Evolutionary conservation across 2,113 vertebrate genomes (phyloP), one percentile per base, ranked within the genome.

Genomic region (Oxyura jamaicensis): DNA sequence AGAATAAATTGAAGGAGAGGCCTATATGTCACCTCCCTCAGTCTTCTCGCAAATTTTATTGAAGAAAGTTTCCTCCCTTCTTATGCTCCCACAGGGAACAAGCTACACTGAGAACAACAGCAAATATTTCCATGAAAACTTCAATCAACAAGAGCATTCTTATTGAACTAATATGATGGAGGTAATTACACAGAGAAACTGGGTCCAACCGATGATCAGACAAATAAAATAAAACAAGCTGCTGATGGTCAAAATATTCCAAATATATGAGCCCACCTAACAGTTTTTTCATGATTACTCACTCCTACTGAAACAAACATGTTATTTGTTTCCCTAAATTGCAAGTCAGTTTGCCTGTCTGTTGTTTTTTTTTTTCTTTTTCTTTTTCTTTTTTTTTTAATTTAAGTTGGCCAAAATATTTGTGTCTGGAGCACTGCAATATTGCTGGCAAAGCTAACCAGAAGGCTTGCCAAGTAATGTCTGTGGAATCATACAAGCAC

Each of bases 1-100:
- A 94, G 62, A 73, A 81, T 23, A 71, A 8, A 41, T 21, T 22
- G 17, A 77, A 83, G 44, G 18, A 1, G 31, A 95, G 26, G 19
- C 5, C 0, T 0, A 19, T 2, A 1, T 2, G 17, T 48, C 10
- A 66, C 4, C 9, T 83, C 16, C 25, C 46, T 74, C 55, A 71
- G 21, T 6, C 19, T 18, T 74, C 44, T 80, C 8, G 3, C 11
- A 39, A 48, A 13, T 13, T 50, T 75, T 66, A 22, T 44, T 42
- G 12, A 65, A 11, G 72, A 74, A 83, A 69, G 33, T 33, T 81
- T 6, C 50, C 84, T 73, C n/a, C 14, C 10, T 83, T 77, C 52
- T 77, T 42, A 73, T 18, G 19, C 2, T 11, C 12, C 20, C 11
- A 22, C 35, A 84, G 46, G 23, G 29, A 48, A 59, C 39, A 86